Conservation (phyloP, 2,113 vertebrate species). For the Sinosuthora webbiana region DNA sequence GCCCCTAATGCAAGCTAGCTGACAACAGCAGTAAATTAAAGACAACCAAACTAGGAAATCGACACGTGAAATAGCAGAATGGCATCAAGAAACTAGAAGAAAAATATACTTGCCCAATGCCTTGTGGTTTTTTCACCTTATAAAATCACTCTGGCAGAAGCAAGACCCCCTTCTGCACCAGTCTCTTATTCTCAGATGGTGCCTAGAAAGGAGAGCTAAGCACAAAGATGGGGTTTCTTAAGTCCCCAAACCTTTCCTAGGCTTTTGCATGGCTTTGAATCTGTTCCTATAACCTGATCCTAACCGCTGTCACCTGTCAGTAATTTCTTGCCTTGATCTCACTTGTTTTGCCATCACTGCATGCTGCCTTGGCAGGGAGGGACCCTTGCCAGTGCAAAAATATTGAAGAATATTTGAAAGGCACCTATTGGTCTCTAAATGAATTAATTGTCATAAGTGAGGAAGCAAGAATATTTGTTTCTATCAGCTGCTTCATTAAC, state of each 20-base stretch:
- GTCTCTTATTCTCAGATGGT: not conserved
- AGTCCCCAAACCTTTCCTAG: not conserved
- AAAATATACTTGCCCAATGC: not conserved
- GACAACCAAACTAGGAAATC: not conserved
- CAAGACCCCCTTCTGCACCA: rapidly evolving
- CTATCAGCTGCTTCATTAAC: not conserved
- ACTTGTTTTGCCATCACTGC: not conserved
- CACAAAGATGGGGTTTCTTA: rapidly evolving
- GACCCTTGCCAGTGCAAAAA: not conserved
- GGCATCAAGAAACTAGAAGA: not conserved
- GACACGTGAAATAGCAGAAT: not conserved
- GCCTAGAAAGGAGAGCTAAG: not conserved
- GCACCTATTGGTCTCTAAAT: not conserved
- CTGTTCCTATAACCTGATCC: not conserved
- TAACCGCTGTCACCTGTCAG: not conserved
- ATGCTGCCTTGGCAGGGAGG: not conserved
- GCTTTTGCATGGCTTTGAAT: not conserved
- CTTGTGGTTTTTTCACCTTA: not conserved
- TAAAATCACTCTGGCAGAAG: not conserved
- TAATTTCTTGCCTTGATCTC: not conserved
- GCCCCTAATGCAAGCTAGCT: not conserved
- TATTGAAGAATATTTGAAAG: not conserved
- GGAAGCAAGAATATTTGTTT: not conserved
- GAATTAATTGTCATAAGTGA: not conserved
- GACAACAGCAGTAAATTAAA: not conserved